phyloP scores from a whole-genome alignment of 2,888 invertebrate species.

The Cheiracanthium punctorium region DNA sequence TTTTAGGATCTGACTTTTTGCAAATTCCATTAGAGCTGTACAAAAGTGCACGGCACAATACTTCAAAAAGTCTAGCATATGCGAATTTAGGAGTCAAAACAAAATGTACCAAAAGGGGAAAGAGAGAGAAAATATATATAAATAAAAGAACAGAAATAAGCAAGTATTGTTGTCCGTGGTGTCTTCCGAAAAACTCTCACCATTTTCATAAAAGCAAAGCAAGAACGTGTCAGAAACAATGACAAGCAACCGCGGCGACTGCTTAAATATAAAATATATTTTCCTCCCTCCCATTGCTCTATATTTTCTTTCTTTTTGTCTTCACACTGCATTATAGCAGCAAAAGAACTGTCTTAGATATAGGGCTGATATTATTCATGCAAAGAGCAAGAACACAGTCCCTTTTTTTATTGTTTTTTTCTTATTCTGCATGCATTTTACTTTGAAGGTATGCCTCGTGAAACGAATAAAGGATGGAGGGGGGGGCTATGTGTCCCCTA shows the following conservation, averaged over 20 bases:
- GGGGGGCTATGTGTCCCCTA: neutral
- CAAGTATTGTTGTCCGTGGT: neutral
- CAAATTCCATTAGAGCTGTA: neutral
- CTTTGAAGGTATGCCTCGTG: conserved; percentile 23
- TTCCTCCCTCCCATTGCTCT: conserved; percentile 4
- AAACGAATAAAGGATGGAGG: conserved; percentile 18
- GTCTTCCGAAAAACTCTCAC: neutral
- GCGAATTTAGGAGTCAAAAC: neutral
- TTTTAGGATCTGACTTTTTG: too few relatives aligned
- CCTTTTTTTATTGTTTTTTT: conserved; percentile 34
- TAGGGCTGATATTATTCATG: conserved; percentile 65
- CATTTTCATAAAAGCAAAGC: conserved; percentile 36
- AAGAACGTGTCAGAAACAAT: conserved; percentile 67
- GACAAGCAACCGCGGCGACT: conserved; percentile 43
- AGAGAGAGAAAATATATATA: conserved; percentile 3
- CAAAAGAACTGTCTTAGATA: conserved; percentile 51
- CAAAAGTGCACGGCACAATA: neutral
- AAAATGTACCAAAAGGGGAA: neutral
- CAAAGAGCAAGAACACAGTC: conserved; percentile 38
- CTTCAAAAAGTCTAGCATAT: neutral
- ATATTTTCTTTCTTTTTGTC: conserved; percentile 40
- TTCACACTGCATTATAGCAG: conserved; percentile 40
- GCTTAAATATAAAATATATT: conserved; percentile 58
- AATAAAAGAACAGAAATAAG: conserved; percentile 22
- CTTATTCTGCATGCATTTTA: conserved; percentile 18